Evolutionary conservation across 2,113 vertebrate genomes (phyloP), one percentile per base, ranked within the genome.

Genomic region (Choloepus hoffmanni): DNA sequence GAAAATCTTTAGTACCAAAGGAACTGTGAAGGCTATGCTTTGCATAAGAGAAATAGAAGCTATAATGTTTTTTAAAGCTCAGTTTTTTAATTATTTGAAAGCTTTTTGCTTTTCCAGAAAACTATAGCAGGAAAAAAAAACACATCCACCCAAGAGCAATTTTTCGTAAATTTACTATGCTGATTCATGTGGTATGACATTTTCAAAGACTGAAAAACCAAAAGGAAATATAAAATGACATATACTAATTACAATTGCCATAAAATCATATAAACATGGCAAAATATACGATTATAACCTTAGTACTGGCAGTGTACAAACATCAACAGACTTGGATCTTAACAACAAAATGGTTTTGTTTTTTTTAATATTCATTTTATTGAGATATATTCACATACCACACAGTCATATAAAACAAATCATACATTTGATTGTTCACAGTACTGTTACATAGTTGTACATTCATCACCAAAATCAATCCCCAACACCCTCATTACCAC

Each of bases 1-100:
- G 83, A 90, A 94, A 79, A 96, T 79, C 55, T 92, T 92, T 89
- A 94, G 48, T 48, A 74, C 55, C 63, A 92, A 84, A 85, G 33
- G 24, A 89, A 92, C 58, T 79, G 36, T 92, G 48, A 85, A 92
- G 77, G 43, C 24, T 26, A 48, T 88, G 30, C 60, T 76, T 83
- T 36, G 28, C 45, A 84, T 9, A 24, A 84, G 28, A 53, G 63
- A 73, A 89, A 65, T 73, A 89, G 81, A 72, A 65, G 58, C 40
- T 79, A 72, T 36, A 79, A 79, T 81, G 73, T 24, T 77, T 84
- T 92, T 85, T 50, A 74, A 96, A 89, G 74, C 33, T 94, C 73
- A 92, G 40, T 48, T 90, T 89, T 48, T 36, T 78, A 79, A 94
- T 55, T 15, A 70, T 43, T 89, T 77, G 1, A 14, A 23, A 81